Base-by-base conservation (phyloP, 2,113 vertebrate genomes). In the Thunnus maccoyii region DNA sequence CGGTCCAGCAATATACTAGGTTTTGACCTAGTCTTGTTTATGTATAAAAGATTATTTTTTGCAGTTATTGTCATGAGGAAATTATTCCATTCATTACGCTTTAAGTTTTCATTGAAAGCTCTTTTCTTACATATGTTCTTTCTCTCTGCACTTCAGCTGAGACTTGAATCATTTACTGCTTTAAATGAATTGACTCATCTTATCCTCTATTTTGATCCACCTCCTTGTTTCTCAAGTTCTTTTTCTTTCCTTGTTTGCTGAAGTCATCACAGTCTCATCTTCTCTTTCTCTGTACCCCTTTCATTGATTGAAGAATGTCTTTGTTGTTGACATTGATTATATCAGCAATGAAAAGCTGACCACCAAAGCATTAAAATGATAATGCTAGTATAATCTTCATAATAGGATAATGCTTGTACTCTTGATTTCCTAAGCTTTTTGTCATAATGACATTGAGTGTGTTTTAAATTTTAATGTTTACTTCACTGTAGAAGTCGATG, bases 301-400 rank as follows among this genome's bases (percentile, higher is more conserved):
- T 94, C 93, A 85, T 83, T 87, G 90, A 82, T 60, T 76, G 18
- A 75, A 84, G 61, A 22, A 18, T n/a, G 14, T 68, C 5, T 76
- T 57, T 74, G 17, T 65, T 56, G 5, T 52, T 62, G n/a, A 65
- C 27, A 36, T 14, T 79, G 57, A 79, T 76, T 20, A 27, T 16
- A 54, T 78, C 52, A 60, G 46, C 46, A 16, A 70, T n/a, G 11
- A 64, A 47, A 56, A 54, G 54, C 58, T 62, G 61, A 75, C 46
- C 48, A 75, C 48, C 16, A 66, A 85, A 58, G 30, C 52, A 65
- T 65, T 70, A 14, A 74, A 84, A 77, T 44, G 16, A 66, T 46
- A 74, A 83, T 60, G 41, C 7, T 27, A 27, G n/a, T 61, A 60
- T 57, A 17, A 75, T 69, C 64, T 80, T 27, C 22, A 15, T 56